Percentiles rank a stretch among this genome's conserved stretches.
phyloP scores from a whole-genome alignment of 1,140 invertebrate species.

The Caenorhabditis elegans region DNA sequence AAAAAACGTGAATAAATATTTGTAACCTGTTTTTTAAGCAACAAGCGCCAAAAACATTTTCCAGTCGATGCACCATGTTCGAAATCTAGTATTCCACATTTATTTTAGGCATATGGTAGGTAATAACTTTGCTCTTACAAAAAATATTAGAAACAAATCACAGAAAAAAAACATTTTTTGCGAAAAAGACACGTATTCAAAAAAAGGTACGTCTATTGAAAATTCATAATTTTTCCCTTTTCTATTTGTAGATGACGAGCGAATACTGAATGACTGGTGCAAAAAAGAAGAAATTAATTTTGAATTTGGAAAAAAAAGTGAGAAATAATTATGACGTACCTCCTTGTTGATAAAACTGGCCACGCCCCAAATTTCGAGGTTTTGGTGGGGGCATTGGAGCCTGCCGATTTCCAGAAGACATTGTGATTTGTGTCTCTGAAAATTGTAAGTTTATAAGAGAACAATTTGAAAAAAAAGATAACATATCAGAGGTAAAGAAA shows the following conservation, averaged over 20 bases:
- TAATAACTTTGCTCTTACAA: no score
- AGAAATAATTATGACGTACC: neutral
- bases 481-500: neutral
- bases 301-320: neutral
- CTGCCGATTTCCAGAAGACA: slow-evolving; percentile 19
- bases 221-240: neutral
- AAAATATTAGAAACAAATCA: no score
- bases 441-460: neutral
- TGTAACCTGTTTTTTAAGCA: no score
- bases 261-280: neutral
- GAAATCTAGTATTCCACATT: no score
- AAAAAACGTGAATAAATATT: no score
- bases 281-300: neutral
- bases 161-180: no score
- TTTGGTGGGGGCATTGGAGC: slow-evolving; percentile 15
- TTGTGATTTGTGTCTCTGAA: neutral
- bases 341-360: slow-evolving; percentile 12
- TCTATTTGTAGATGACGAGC: no score
- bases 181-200: no score
- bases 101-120: no score
- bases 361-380: slow-evolving; percentile 14
- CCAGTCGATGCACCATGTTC: no score
- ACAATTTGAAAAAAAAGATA: neutral
- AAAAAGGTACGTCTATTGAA: no score
- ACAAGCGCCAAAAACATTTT: no score